Evolutionary conservation across 2,888 invertebrate genomes (phyloP).

Genomic region (Masnerella sp.): DNA sequence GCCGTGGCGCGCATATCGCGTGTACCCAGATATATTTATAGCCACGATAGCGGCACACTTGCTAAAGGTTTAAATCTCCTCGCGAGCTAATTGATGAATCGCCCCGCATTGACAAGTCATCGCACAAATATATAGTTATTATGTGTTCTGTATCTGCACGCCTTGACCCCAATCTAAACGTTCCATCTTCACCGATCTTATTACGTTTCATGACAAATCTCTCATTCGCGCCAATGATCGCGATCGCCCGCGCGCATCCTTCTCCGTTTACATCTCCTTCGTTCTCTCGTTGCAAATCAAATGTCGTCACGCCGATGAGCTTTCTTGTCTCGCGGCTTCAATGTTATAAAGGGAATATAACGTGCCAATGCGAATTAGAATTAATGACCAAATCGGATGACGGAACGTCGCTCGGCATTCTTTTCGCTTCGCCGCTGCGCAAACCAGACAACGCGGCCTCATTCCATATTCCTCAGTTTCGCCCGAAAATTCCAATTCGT

Average conservation of each 20-base stretch:
- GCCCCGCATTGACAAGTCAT: constrained; percentile 61
- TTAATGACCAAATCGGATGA: constrained; percentile 49
- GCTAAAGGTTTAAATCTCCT: constrained; percentile 58
- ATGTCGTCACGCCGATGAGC: constrained; percentile 10
- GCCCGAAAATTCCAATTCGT: no score
- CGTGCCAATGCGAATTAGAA: constrained; percentile 47
- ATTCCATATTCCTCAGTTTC: no score
- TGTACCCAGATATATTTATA: constrained; percentile 60
- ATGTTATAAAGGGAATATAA: constrained; percentile 42
- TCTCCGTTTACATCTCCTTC: no score
- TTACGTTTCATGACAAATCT: constrained; percentile 60
- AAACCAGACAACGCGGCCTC: no score
- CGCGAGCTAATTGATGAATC: constrained; percentile 60
- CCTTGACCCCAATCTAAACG: constrained; percentile 60
- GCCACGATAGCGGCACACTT: constrained; percentile 59
- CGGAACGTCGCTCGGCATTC: constrained; percentile 30
- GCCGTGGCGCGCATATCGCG: constrained; percentile 49
- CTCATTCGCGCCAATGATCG: constrained; percentile 49
- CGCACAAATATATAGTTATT: constrained; percentile 59
- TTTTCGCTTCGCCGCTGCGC: no score
- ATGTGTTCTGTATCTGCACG: constrained; percentile 52
- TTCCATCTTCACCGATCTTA: constrained; percentile 58
- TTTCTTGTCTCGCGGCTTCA: constrained; percentile 30
- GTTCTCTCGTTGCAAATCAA: constrained; percentile 24
- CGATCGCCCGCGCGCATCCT: constrained; percentile 11